A percentile compares a stretch with the other conserved stretches of the same genome.
Conservation (phyloP, 2,797 vertebrate species). For the Leuciscus waleckii region DNA sequence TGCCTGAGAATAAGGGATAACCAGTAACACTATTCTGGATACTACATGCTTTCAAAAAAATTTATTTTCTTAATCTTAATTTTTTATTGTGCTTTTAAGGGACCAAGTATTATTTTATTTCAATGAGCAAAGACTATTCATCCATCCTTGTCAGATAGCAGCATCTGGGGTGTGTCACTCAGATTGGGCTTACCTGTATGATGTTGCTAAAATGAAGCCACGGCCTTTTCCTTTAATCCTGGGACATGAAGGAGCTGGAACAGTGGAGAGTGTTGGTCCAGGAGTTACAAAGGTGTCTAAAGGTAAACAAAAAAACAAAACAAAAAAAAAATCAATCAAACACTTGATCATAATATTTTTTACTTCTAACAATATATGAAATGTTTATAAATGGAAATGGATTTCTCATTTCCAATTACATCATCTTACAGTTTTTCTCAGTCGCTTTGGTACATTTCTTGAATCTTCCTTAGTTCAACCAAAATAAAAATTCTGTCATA, state of each 20-base stretch:
- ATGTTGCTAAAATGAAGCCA: conserved; percentile 79
- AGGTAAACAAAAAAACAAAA: conserved; percentile 67
- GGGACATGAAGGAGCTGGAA: conserved; percentile 86
- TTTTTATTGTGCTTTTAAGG: background rate
- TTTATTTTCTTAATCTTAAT: background rate
- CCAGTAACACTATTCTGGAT: too few relatives aligned
- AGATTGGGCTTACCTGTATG: conserved; percentile 78
- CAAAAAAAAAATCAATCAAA: background rate
- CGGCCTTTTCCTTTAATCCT: conserved; percentile 84
- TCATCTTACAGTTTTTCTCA: background rate
- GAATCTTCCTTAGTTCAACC: too few relatives aligned
- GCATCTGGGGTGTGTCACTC: conserved; percentile 86
- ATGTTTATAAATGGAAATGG: background rate
- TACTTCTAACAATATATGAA: background rate
- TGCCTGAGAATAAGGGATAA: background rate
- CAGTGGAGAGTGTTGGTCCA: conserved; percentile 85
- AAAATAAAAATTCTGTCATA: too few relatives aligned
- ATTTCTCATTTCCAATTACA: background rate
- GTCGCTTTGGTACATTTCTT: too few relatives aligned
- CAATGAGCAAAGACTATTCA: background rate
- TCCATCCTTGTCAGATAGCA: conserved; percentile 70
- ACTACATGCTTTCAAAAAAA: background rate
- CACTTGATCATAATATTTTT: background rate
- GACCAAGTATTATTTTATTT: background rate
- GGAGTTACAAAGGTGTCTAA: conserved; percentile 82